A percentile compares a stretch with the other conserved stretches of the same genome.
Conservation (phyloP, 2,797 vertebrate genomes). For the Tenualosa thibaudeaui region DNA sequence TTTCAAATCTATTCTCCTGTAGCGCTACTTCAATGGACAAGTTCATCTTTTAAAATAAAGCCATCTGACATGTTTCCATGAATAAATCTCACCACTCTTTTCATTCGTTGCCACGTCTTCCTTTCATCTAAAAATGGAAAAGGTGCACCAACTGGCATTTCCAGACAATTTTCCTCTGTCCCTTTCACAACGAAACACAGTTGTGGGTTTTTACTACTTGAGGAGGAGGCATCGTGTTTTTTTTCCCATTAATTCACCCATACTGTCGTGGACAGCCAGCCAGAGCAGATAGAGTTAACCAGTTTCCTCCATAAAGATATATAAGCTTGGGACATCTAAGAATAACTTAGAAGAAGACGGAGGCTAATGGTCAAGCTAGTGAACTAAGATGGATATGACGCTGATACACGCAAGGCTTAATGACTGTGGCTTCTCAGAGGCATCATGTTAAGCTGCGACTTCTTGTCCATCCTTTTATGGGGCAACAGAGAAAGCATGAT, state of each 20-base stretch:
- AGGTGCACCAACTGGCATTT: not conserved
- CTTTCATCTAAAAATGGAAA: constrained; percentile 23
- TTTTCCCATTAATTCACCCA: not conserved
- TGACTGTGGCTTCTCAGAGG: not conserved
- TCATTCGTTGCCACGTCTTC: constrained; percentile 11
- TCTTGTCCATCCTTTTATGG: constrained; percentile 10
- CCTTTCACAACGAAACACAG: not conserved
- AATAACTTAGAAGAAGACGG: not conserved
- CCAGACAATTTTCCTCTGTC: not conserved
- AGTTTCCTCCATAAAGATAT: not conserved
- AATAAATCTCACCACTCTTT: constrained; percentile 25
- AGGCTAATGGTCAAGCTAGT: not conserved
- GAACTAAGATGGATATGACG: not conserved
- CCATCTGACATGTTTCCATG: constrained; percentile 17
- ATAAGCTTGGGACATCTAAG: not conserved
- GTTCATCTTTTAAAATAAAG: constrained; percentile 25
- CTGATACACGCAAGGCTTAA: not conserved
- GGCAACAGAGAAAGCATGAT: constrained; percentile 30
- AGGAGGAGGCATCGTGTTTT: not conserved
- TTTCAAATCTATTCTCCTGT: constrained; percentile 43
- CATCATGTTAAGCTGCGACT: constrained; percentile 7
- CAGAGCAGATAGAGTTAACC: not conserved
- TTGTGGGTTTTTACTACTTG: not conserved
- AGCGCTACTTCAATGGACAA: constrained; percentile 20
- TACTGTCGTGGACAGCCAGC: not conserved